Percentiles rank a stretch among this genome's conserved stretches.
phyloP scores from a whole-genome alignment of 2,797 vertebrate species.

The Dipus sagitta region DNA sequence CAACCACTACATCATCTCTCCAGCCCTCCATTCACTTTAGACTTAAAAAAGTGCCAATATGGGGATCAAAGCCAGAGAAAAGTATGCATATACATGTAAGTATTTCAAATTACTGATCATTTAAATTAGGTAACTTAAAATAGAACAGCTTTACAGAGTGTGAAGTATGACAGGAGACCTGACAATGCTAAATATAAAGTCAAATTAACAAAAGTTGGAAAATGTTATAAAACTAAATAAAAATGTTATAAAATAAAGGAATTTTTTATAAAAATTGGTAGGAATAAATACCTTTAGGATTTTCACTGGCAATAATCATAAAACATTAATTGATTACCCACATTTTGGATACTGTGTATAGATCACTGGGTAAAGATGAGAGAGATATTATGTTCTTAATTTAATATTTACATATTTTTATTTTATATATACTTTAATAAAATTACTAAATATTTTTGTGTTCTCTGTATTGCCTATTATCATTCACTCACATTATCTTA shows the following conservation, averaged over 20 bases:
- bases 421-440: background rate
- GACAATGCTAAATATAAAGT: background rate
- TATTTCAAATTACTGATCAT: background rate
- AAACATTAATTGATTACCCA: background rate
- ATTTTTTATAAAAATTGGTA: background rate
- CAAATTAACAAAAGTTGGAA: no score
- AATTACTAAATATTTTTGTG: background rate
- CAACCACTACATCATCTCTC: no score
- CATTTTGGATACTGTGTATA: background rate
- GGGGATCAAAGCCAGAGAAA: background rate
- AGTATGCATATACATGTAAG: background rate
- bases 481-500: background rate
- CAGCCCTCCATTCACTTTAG: no score
- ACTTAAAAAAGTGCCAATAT: background rate
- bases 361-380: background rate
- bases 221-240: no score
- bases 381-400: background rate
- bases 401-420: background rate
- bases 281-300: background rate
- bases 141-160: background rate
- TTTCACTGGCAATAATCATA: background rate
- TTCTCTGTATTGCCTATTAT: background rate
- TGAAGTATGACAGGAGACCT: background rate
- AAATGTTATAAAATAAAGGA: no score
- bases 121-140: background rate